Conservation (phyloP, 53 echinoderm and acorn worm genomes). For the Temnopleurus reevesii region DNA sequence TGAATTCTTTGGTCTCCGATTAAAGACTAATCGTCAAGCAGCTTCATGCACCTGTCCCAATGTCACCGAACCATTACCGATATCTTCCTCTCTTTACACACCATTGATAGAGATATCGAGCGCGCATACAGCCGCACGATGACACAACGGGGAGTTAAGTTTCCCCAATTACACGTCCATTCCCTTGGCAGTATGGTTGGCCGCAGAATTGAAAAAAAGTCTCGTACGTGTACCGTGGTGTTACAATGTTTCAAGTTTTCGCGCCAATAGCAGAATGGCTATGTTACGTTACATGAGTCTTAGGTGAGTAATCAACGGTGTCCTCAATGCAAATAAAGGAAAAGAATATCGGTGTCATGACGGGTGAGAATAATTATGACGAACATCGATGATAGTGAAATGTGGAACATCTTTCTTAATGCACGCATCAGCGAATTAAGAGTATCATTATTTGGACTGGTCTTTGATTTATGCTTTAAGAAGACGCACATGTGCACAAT, state of each 20-base stretch:
- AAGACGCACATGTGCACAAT: too few species aligned
- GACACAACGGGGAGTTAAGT: background rate
- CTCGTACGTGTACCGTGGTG: background rate
- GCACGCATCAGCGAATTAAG: too few species aligned
- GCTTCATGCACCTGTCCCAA: background rate
- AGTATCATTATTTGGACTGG: too few species aligned
- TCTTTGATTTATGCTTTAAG: too few species aligned
- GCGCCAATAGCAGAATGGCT: background rate
- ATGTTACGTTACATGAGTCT: background rate
- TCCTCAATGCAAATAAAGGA: background rate
- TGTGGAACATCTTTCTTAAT: too few species aligned
- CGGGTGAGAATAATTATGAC: background rate
- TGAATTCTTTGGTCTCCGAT: too few species aligned
- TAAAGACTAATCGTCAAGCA: too few species aligned
- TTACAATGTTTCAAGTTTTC: background rate
- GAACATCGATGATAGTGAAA: background rate
- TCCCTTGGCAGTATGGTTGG: background rate
- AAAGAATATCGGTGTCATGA: background rate
- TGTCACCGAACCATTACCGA: constrained; percentile 29
- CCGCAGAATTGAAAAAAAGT: background rate
- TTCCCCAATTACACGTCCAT: constrained; percentile 11
- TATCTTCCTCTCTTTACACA: background rate
- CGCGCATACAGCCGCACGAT: constrained; percentile 3
- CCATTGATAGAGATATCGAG: constrained; percentile 4
- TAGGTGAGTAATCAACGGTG: constrained; percentile 10